Evolutionary conservation across 2,888 invertebrate genomes (phyloP).

Genomic region (Nomada flava): DNA sequence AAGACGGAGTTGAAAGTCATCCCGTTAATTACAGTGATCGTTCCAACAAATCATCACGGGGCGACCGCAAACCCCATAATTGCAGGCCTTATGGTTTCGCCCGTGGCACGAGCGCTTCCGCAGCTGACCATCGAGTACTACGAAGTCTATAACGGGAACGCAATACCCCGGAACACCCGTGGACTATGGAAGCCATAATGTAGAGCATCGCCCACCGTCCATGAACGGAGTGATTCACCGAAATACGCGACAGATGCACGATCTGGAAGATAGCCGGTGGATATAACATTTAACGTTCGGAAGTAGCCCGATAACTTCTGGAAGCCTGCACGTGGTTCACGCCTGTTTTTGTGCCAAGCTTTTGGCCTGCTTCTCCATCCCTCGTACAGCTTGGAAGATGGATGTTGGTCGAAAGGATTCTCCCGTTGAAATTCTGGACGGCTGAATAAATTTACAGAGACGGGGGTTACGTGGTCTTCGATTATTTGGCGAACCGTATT

Average conservation of each 20-base stretch:
- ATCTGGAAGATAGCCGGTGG: conserved; percentile 79
- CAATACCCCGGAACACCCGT: conserved; percentile 81
- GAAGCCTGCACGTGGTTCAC: conserved; percentile 60
- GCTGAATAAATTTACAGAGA: not conserved
- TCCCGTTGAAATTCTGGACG: not conserved
- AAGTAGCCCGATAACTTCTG: conserved; percentile 72
- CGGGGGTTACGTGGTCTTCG: too few relatives aligned
- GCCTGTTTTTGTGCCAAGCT: conserved; percentile 55
- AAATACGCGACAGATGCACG: conserved; percentile 82
- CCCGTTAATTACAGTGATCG: conserved; percentile 67
- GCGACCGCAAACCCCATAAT: conserved; percentile 73
- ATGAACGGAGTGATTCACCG: conserved; percentile 81
- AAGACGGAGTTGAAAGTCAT: conserved; percentile 68
- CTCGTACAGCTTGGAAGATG: conserved; percentile 5
- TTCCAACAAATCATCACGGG: conserved; percentile 70
- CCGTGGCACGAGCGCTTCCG: conserved; percentile 68
- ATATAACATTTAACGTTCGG: conserved; percentile 61
- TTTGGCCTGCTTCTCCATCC: conserved; percentile 37
- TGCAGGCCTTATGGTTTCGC: conserved; percentile 77
- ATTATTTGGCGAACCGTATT: not conserved
- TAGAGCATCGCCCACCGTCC: conserved; percentile 72
- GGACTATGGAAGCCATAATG: conserved; percentile 80
- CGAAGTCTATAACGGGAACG: conserved; percentile 72
- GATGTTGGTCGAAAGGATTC: conserved; percentile 33
- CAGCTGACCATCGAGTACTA: conserved; percentile 76